Evolutionary conservation across 2,888 invertebrate species (phyloP), one percentile per base, ranked within the genome.

Genomic region (Diabrotica balteata): DNA sequence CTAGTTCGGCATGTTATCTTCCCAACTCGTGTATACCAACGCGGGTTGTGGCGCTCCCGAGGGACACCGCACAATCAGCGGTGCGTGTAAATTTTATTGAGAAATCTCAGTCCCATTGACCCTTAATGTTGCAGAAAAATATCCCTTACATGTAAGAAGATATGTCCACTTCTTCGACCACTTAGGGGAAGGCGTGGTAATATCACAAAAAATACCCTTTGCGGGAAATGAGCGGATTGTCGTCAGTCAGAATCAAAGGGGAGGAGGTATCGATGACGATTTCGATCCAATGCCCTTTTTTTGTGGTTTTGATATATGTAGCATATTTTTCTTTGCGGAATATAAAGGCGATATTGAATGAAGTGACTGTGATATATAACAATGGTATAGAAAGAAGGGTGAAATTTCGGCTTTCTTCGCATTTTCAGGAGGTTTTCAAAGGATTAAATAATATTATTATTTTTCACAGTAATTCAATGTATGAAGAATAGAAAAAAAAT

Each of bases 61-160:
- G 67, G 59, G 67, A 67, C 54, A 55, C 54, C 54, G 63, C 54
- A 59, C 67, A 54, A 57, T 63, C 63, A 60, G 68, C 44, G 63
- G 60, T 66, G 70, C 68, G 68, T 65, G 68, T 70, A 72, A 70
- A 70, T 72, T 72, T 72, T 72, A 72, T 72, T 72, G 72, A 72
- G 72, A 70, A 72, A 72, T 72, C 72, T 70, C 65, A 57, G 51
- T 68, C 68, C 65, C 66, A 67, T 64, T 68, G 70, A 66, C 68
- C 72, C 67, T 67, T 64, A 72, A 72, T 72, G 72, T 67, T 62
- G 57, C 64, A 68, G 68, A 70, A 67, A 70, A 68, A 72, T 71
- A 66, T 64, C 53, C 63, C 64, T 61, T 71, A 51, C 44, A 61
- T 53, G 50, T 57, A 59, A 66, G 64, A 67, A 66, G 68, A 67